Evolutionary conservation across 2,113 vertebrate genomes (phyloP), one percentile per base, ranked within the genome.

Genomic region (Rhynchomys soricoides): DNA sequence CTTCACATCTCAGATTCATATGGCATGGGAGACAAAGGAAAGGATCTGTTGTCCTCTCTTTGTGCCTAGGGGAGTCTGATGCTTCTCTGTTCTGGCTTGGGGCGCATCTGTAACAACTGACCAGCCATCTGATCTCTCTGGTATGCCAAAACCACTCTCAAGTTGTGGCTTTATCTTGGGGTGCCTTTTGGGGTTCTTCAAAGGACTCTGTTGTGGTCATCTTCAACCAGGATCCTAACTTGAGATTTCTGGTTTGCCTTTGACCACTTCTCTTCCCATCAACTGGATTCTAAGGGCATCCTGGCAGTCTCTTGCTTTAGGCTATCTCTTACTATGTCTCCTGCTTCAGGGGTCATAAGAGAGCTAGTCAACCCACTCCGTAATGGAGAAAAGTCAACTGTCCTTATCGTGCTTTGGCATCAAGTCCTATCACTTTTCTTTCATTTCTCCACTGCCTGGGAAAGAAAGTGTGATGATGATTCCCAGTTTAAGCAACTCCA

Each of bases 221-320:
- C 59, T 70, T 86, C 70, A 48, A 45, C 17, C 43, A 79, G 11
- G 55, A 64, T 40, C 50, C 45, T 37, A 37, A 74, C 31, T 48
- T 66, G 68, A 90, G 96, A 85, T 95, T 55, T 50, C 62, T 92
- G 40, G 59, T 87, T 96, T 91, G 7, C 12, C n/a, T 43, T 74
- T 90, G 81, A 55, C 79, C 31, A 85, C 29, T 62, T 79, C 55
- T 86, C 62, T 83, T 94, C 50, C 95, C 16, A 45, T 68, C 24
- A 17, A 15, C 48, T 43, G 62, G 40, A 10, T 17, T 83, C 66
- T 24, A 77, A 89, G 24, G 78, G 52, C 21, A 87, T 68, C 71
- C 17, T 70, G 86, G 50, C 3, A 43, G 29, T 43, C 71, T 86
- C 83, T 68, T 88, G 75, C 37, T 96, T 86, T 34, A 71, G 43